phyloP scores from a whole-genome alignment of 2,113 vertebrate genomes.

The Gracilinanus agilis region DNA sequence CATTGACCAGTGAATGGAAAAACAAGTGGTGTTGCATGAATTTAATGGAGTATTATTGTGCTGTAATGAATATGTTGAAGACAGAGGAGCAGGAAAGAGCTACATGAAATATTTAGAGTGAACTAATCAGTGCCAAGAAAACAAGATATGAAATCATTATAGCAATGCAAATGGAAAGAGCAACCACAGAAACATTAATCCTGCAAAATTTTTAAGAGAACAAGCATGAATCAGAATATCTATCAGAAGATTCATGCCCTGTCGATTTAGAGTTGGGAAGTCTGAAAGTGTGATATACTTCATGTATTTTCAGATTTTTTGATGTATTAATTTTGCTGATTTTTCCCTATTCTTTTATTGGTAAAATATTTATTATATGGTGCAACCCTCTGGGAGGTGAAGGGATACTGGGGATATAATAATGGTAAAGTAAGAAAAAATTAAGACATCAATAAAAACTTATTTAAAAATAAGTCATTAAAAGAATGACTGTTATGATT shows the following conservation, averaged over 20 bases:
- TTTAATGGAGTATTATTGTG: background rate
- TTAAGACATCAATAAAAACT: background rate
- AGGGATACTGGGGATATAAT: background rate
- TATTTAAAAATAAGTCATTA: background rate
- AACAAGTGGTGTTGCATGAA: background rate
- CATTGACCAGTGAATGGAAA: background rate
- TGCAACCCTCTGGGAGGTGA: background rate
- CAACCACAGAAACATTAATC: background rate
- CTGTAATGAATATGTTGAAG: background rate
- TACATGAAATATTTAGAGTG: background rate
- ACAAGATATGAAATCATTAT: background rate
- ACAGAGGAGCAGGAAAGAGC: background rate
- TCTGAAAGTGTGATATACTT: background rate
- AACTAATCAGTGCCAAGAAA: background rate
- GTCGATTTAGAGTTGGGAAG: background rate
- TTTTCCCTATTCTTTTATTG: background rate
- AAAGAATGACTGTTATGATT: background rate
- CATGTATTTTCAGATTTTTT: background rate
- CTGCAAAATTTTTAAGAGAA: background rate
- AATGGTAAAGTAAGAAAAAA: background rate
- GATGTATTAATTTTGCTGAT: background rate
- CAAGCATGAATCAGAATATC: background rate
- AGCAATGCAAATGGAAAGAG: background rate
- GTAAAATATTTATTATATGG: background rate
- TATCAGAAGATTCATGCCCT: background rate